These are phyloP conservation scores for Theocolax elegans DNA, from an alignment of 1,140 invertebrate genomes.

Conservation along the genomic window DNA sequence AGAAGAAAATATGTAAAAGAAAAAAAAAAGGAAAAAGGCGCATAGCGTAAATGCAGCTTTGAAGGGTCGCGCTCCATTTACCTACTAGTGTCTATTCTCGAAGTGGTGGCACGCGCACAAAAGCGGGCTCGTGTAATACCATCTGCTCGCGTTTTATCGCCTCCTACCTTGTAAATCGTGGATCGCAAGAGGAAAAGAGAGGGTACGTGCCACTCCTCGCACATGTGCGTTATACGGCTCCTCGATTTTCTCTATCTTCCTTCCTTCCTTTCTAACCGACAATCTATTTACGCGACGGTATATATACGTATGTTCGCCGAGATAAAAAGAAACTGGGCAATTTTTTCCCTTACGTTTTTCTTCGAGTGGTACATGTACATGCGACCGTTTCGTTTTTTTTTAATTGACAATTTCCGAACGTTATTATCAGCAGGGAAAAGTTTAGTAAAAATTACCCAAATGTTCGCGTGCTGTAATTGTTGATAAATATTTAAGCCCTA, in stretches of 20 bases:
- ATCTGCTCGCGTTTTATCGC: not conserved
- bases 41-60: not conserved
- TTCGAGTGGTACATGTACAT: no score
- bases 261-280: not conserved
- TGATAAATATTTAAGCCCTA: no score
- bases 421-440: no score
- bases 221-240: not conserved
- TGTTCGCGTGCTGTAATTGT: no score
- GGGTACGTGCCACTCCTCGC: no score
- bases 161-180: conserved; percentile 19
- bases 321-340: no score
- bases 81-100: not conserved
- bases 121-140: not conserved
- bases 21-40: not conserved
- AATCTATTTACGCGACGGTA: no score
- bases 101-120: not conserved
- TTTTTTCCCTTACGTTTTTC: not conserved
- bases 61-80: not conserved
- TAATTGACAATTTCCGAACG: no score
- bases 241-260: not conserved
- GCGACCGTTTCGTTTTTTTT: no score
- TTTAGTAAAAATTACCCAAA: no score
- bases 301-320: not conserved
- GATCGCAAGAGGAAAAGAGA: not conserved
- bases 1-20: not conserved